Conservation (phyloP, 2,797 vertebrate species). For the Acanthiza pusilla region DNA sequence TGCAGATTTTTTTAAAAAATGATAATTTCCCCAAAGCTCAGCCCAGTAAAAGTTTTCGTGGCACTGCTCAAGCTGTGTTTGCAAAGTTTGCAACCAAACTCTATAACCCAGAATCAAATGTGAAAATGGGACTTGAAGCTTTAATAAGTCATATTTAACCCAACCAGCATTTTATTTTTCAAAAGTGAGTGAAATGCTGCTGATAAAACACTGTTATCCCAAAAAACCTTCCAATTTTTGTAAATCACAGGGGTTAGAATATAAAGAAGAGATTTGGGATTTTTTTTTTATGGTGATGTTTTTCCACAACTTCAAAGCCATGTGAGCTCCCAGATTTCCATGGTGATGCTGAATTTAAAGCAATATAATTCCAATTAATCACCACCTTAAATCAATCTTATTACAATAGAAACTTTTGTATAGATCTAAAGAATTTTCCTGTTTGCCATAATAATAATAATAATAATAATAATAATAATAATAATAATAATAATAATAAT, state of each 20-base stretch:
- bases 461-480: too few species aligned
- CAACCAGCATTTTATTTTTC: background rate
- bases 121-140: background rate
- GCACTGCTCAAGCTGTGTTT: background rate
- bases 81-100: background rate
- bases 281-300: background rate
- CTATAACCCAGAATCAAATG: background rate
- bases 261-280: background rate
- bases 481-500: background rate
- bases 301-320: background rate
- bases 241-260: background rate
- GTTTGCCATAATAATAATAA: too few species aligned
- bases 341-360: background rate
- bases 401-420: background rate
- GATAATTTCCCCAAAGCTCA: background rate
- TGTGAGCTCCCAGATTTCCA: background rate
- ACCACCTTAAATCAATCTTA: background rate
- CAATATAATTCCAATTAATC: background rate
- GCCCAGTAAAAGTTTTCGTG: background rate
- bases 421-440: fast-evolving
- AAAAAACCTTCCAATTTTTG: background rate
- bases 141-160: background rate
- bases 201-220: background rate
- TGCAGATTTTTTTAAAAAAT: background rate
- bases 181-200: background rate